Base-by-base conservation (phyloP, 2,888 invertebrate species). In the Megamerina dolium region DNA sequence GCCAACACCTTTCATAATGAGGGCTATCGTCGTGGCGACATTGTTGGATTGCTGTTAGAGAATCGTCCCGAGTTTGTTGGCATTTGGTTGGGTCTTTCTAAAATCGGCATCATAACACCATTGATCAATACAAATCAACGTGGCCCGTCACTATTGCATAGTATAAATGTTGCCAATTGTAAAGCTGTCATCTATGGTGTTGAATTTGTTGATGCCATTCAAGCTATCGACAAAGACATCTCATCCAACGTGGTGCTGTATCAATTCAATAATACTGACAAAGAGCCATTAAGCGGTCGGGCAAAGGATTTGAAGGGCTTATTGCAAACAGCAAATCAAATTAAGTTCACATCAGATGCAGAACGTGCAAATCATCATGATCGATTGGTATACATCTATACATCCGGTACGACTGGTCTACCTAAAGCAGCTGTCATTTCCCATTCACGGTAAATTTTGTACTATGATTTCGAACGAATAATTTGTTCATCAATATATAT, bases 351-450 rank as follows among this genome's bases (percentile, higher is more conserved):
- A 2, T 50, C 61, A 2, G 60, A 61, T 4, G 61, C 60, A 3
- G 60, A 60, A n/a, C 64, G 59, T 64, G 75, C 46, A 3, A 79
- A 80, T 41, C 86, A 87, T 65, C 79, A 82, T 51, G 89, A 88
- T 60, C 82, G 82, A 58, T 73, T 97, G 40, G 77, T 96, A 29
- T 97, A 95, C 66, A 95, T 99, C 61, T 99, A 93, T 71, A 99
- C 99, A 0, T 96, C 95, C 33, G 99, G 99, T 27, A 99, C 99
- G 0, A 99, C 99, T 2, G 99, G 99, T 5, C 72, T 96, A 48
- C 96, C 97, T 0, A 99, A 97, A 72, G 96, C 97, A 26, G 97
- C 97, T 31, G 89, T 97, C 37, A 94, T 99, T 60, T 91, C 88
- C 16, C 86, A 93, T 61, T 85, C 89, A 33, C 84, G 94, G 90